phyloP scores from a whole-genome alignment of 53 echinoderm and acorn worm species.

The Mesocentrotus franciscanus region DNA sequence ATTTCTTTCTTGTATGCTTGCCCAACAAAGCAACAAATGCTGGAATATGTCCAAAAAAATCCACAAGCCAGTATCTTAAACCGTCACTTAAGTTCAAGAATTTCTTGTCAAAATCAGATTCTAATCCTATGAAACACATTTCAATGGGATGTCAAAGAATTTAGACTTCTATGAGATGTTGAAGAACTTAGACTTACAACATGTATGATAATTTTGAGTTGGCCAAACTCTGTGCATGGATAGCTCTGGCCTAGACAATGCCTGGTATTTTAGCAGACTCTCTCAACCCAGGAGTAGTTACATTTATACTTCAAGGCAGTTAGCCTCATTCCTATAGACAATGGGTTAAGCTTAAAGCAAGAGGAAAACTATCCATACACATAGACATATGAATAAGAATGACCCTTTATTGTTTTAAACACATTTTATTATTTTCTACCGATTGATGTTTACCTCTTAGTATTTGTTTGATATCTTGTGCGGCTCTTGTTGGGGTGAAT shows the following conservation, averaged over 20 bases:
- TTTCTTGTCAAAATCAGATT: too few species aligned
- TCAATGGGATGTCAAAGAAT: too few species aligned
- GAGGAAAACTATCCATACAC: too few species aligned
- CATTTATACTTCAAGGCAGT: not conserved
- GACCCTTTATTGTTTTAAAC: not conserved
- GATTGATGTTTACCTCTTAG: constrained; percentile 80
- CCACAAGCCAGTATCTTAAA: too few species aligned
- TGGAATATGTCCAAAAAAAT: not conserved
- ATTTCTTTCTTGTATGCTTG: not conserved
- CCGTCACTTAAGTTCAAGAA: too few species aligned
- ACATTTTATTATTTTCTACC: not conserved
- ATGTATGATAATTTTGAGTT: not conserved
- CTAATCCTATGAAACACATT: too few species aligned
- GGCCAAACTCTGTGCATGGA: not conserved
- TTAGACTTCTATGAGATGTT: too few species aligned
- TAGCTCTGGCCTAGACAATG: not conserved
- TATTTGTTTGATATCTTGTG: constrained; percentile 96
- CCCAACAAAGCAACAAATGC: not conserved
- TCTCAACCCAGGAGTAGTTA: not conserved
- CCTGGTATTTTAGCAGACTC: not conserved
- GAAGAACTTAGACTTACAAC: too few species aligned
- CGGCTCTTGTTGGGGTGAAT: constrained; percentile 97
- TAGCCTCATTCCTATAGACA: too few species aligned
- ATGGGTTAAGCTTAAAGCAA: too few species aligned
- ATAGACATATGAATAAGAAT: not conserved